A percentile compares a stretch with the other conserved stretches of the same genome.
Evolutionary conservation across 2,797 vertebrate species (phyloP).

Genomic region (Moxostoma hubbsi): DNA sequence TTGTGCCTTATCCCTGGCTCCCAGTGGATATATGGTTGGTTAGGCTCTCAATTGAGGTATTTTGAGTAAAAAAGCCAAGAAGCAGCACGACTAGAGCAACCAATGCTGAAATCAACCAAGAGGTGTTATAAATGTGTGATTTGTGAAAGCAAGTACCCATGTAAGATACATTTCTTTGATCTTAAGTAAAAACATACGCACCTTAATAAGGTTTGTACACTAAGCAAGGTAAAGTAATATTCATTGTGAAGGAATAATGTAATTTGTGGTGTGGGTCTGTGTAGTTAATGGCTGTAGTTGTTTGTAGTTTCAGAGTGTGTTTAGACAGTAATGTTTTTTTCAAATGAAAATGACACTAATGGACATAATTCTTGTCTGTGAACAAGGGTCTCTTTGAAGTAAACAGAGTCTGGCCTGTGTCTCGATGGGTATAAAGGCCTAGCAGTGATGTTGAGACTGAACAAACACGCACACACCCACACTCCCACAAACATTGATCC

Average conservation of each 20-base stretch:
- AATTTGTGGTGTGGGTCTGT: conserved; percentile 30
- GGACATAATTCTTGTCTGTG: conserved; percentile 18
- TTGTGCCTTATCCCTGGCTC: conserved; percentile 6
- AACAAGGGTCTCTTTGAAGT: conserved; percentile 42
- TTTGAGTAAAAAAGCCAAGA: conserved; percentile 8
- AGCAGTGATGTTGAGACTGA: conserved; percentile 31
- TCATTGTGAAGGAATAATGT: conserved; percentile 12
- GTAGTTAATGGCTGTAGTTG: neutral
- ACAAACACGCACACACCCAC: conserved; percentile 32
- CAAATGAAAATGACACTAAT: conserved; percentile 44
- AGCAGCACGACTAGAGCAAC: neutral
- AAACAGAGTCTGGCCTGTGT: conserved; percentile 38
- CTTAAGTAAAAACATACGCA: conserved; percentile 4
- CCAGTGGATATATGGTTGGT: conserved; percentile 40
- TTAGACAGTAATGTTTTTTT: conserved; percentile 17
- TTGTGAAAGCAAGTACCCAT: conserved; percentile 1
- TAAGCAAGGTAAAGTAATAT: neutral
- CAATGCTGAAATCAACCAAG: neutral
- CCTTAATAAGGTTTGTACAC: conserved; percentile 18
- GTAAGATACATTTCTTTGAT: conserved; percentile 5
- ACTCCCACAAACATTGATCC: conserved; percentile 32
- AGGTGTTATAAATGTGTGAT: conserved; percentile 1
- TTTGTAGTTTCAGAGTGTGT: conserved; percentile 15
- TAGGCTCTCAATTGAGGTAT: conserved; percentile 46
- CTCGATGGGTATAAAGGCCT: conserved; percentile 17